A percentile compares a stretch with the other conserved stretches of the same genome.
phyloP scores from a whole-genome alignment of 2,888 invertebrate genomes.

The Asteroscopus sphinx region DNA sequence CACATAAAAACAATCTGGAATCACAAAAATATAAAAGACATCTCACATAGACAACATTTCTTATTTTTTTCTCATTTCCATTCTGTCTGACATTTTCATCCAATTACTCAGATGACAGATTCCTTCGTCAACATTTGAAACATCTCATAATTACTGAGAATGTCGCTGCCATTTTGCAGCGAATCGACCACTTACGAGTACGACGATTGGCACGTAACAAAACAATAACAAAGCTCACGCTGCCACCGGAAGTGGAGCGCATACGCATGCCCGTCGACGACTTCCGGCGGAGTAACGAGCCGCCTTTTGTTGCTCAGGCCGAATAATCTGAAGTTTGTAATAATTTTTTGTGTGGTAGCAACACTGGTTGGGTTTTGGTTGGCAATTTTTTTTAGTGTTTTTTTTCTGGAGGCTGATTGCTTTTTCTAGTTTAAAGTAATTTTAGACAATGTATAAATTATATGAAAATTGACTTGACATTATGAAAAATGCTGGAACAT shows the following conservation, averaged over 20 bases:
- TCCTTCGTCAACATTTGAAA: constrained; percentile 29
- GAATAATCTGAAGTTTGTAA: constrained; percentile 11
- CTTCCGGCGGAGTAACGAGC: constrained; percentile 56
- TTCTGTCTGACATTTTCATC: constrained; percentile 27
- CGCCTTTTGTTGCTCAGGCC: constrained; percentile 42
- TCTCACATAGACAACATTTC: constrained; percentile 1
- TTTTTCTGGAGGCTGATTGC: background rate
- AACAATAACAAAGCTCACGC: constrained; percentile 54
- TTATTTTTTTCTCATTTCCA: constrained; percentile 14
- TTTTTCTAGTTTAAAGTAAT: too few relatives aligned
- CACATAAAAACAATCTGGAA: background rate
- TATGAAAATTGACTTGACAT: too few relatives aligned
- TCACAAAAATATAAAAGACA: background rate
- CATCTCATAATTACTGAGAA: constrained; percentile 43
- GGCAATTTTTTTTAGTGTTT: constrained; percentile 7
- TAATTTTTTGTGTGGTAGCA: constrained; percentile 30
- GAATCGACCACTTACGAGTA: too few relatives aligned
- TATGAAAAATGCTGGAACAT: too few relatives aligned
- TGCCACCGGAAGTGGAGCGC: constrained; percentile 55
- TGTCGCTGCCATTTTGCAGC: constrained; percentile 36
- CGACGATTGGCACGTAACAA: constrained; percentile 42
- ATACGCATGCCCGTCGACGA: constrained; percentile 47
- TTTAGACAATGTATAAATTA: too few relatives aligned
- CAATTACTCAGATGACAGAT: constrained; percentile 54
- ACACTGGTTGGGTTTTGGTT: constrained; percentile 13